A percentile compares a stretch with the other conserved stretches of the same genome.
These are phyloP conservation scores for Biston stratarius DNA, from an alignment of 2,888 invertebrate species.

Conservation along the genomic window DNA sequence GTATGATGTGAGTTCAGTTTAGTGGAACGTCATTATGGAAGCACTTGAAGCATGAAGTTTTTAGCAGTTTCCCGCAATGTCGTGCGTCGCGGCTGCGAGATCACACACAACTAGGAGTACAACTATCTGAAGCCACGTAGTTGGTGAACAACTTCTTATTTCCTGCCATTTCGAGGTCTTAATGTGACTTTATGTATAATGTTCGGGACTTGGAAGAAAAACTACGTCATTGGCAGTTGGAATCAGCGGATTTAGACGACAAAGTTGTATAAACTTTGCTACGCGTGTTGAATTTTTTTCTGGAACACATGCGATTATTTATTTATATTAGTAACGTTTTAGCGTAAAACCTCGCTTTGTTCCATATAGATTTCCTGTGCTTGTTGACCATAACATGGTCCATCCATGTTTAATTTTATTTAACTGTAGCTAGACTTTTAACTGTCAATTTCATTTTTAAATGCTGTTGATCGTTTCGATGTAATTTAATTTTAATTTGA, in stretches of 20 bases:
- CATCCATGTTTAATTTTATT: too few species aligned
- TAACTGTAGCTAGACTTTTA: too few species aligned
- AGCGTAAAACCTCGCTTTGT: too few species aligned
- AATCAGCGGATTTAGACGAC: slow-evolving; percentile 16
- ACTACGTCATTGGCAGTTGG: slow-evolving; percentile 29
- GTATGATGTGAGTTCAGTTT: slow-evolving; percentile 62
- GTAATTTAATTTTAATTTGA: too few species aligned
- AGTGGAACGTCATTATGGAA: slow-evolving; percentile 55
- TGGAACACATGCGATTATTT: background rate
- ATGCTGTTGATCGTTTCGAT: too few species aligned
- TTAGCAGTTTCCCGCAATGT: slow-evolving; percentile 46
- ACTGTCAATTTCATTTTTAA: too few species aligned
- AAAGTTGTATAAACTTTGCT: background rate
- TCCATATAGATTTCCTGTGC: too few species aligned
- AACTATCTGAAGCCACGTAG: slow-evolving; percentile 57
- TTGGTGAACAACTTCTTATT: slow-evolving; percentile 44
- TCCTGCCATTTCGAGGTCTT: slow-evolving; percentile 37
- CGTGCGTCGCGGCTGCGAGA: slow-evolving; percentile 44
- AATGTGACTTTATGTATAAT: slow-evolving; percentile 36
- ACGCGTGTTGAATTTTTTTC: background rate
- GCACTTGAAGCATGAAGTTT: slow-evolving; percentile 59
- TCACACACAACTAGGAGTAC: slow-evolving; percentile 45
- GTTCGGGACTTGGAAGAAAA: slow-evolving; percentile 25
- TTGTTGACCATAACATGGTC: too few species aligned
- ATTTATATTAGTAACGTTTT: background rate